Conservation (phyloP, 2,888 invertebrate species). For the Brenthis daphne region DNA sequence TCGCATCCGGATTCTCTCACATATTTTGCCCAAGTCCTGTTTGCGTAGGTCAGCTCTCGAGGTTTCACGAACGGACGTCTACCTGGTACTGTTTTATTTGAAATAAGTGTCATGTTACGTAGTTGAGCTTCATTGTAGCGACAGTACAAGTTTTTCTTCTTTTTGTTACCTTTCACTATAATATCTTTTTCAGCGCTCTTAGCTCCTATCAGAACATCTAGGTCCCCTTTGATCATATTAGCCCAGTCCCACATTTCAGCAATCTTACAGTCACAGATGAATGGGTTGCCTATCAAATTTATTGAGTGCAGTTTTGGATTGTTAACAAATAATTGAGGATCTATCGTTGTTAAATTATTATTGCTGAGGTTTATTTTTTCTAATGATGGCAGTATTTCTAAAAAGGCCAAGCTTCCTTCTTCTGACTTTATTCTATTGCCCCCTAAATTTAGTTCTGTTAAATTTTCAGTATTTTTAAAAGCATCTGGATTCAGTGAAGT, state of each 20-base stretch:
- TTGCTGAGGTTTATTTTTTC: slow-evolving; percentile 84
- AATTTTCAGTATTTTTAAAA: slow-evolving; percentile 83
- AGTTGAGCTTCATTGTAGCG: slow-evolving; percentile 83
- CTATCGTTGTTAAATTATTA: slow-evolving; percentile 83
- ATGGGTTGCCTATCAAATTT: slow-evolving; percentile 86
- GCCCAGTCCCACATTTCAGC: slow-evolving; percentile 89
- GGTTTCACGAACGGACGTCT: slow-evolving; percentile 82
- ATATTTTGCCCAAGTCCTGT: slow-evolving; percentile 88
- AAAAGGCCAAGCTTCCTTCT: slow-evolving; percentile 78
- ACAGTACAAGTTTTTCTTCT: slow-evolving; percentile 84
- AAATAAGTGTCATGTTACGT: slow-evolving; percentile 70
- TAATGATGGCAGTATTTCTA: slow-evolving; percentile 79
- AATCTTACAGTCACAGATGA: slow-evolving; percentile 86
- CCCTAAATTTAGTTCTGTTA: slow-evolving; percentile 83
- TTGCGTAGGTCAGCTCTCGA: slow-evolving; percentile 81
- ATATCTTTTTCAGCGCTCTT: slow-evolving; percentile 84
- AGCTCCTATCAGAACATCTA: slow-evolving; percentile 85
- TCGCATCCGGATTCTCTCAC: slow-evolving; percentile 85
- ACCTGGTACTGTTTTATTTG: slow-evolving; percentile 79
- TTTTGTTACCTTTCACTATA: slow-evolving; percentile 84
- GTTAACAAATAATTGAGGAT: slow-evolving; percentile 77
- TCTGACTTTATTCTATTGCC: slow-evolving; percentile 80
- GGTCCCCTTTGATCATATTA: slow-evolving; percentile 83
- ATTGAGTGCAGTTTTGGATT: slow-evolving; percentile 83
- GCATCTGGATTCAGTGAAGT: slow-evolving; percentile 82